Percentiles rank a stretch among this genome's conserved stretches.
Conservation (phyloP, 2,888 invertebrate species). For the Microchrysa polita region DNA sequence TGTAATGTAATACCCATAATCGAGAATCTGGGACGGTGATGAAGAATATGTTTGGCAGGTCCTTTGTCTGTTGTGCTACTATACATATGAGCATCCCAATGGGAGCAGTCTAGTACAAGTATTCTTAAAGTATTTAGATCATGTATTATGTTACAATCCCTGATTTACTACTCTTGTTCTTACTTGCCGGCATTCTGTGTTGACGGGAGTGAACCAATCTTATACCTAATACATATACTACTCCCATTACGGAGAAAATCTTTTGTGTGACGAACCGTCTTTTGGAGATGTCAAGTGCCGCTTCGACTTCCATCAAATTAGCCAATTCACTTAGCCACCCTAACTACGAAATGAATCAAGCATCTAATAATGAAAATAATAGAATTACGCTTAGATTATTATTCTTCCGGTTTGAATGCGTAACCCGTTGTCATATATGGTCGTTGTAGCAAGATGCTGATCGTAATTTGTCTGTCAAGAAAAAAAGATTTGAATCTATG, state of each 20-base stretch:
- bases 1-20: conserved; percentile 23
- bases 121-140: not conserved
- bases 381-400: not conserved
- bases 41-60: conserved; percentile 13
- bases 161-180: not conserved
- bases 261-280: not conserved
- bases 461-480: not conserved
- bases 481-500: not conserved
- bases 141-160: not conserved
- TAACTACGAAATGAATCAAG: not conserved
- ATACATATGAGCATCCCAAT: no score
- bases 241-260: not conserved
- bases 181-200: not conserved
- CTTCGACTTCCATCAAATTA: conserved; percentile 7
- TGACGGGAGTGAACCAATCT: not conserved
- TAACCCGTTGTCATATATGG: not conserved
- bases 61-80: not conserved
- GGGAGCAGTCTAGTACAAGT: not conserved
- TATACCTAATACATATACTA: no score
- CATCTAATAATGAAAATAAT: conserved; percentile 1
- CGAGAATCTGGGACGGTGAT: conserved; percentile 14
- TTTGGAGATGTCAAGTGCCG: not conserved
- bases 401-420: not conserved
- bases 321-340: not conserved
- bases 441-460: not conserved